These are phyloP conservation scores for Drosophila paranaensis DNA, from an alignment of 2,888 invertebrate species.

Conservation along the genomic window DNA sequence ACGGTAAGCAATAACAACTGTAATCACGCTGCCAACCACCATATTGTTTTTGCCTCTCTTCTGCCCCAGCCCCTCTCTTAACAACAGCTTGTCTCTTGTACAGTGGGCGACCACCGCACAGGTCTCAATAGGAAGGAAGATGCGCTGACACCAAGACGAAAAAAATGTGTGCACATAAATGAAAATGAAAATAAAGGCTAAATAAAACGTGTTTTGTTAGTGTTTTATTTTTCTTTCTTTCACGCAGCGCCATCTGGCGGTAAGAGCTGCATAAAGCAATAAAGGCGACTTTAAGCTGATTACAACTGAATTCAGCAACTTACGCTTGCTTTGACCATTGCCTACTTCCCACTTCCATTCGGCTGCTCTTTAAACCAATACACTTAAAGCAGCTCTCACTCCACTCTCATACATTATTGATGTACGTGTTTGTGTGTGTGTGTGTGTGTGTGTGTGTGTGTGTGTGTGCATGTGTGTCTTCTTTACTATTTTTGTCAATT, in stretches of 20 bases:
- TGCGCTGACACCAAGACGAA: slow-evolving; percentile 10
- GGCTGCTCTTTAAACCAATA: slow-evolving; percentile 12
- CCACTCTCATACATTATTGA: background rate
- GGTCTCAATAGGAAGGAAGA: slow-evolving; percentile 23
- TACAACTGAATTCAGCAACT: slow-evolving; percentile 1
- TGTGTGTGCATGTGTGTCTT: slow-evolving; percentile 4
- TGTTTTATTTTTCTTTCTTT: slow-evolving; percentile 3
- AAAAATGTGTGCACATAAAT: slow-evolving; percentile 24
- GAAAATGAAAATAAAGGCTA: slow-evolving; percentile 38
- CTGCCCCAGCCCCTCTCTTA: background rate
- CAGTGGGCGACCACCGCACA: slow-evolving; percentile 26
- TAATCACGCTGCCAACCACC: slow-evolving; percentile 57
- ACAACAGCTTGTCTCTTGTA: slow-evolving; percentile 28
- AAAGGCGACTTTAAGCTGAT: slow-evolving; percentile 12
- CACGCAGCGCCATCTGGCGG: slow-evolving; percentile 25
- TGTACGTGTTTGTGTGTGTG: background rate
- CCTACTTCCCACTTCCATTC: background rate
- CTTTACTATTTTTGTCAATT: slow-evolving; percentile 28
- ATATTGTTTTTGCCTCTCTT: slow-evolving; percentile 29
- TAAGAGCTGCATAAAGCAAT: background rate
- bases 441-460: slow-evolving; percentile 5
- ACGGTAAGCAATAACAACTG: slow-evolving; percentile 52
- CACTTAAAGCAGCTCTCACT: slow-evolving; percentile 19
- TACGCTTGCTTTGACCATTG: slow-evolving; percentile 3
- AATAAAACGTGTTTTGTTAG: slow-evolving; percentile 31